Evolutionary conservation across 2,113 vertebrate genomes (phyloP).

Genomic region (Anhinga rufa): DNA sequence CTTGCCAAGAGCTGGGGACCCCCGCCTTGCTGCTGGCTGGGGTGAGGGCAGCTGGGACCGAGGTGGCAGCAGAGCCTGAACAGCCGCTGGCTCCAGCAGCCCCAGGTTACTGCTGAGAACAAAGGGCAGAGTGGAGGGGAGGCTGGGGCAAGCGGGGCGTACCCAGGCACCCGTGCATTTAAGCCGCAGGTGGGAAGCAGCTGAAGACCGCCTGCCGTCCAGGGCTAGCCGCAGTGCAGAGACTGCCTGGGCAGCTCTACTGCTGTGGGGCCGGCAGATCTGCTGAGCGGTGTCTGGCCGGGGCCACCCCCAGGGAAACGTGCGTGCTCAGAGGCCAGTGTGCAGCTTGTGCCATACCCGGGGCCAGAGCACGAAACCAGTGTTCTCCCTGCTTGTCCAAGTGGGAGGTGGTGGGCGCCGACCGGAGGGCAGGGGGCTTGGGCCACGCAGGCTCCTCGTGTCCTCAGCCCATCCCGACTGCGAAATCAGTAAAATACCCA

Average conservation of each 20-base stretch:
- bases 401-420: neutral
- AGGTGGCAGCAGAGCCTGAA: too few relatives aligned
- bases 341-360: fast-evolving
- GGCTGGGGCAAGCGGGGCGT: too few relatives aligned
- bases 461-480: neutral
- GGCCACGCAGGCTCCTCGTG: neutral
- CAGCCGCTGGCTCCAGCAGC: neutral
- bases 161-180: neutral
- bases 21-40: neutral
- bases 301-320: too few relatives aligned
- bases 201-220: neutral
- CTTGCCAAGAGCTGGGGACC: neutral
- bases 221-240: neutral
- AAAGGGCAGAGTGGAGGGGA: neutral
- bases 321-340: fast-evolving
- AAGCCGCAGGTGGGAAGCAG: fast-evolving
- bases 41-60: neutral
- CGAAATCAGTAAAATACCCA: neutral
- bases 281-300: fast-evolving
- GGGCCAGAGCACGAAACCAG: neutral
- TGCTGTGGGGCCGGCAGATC: neutral
- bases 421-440: neutral
- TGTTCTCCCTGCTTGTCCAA: neutral
- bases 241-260: neutral
- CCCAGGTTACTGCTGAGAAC: neutral